Conservation (phyloP, 2,888 invertebrate species). For the Camptogramma bilineatum region DNA sequence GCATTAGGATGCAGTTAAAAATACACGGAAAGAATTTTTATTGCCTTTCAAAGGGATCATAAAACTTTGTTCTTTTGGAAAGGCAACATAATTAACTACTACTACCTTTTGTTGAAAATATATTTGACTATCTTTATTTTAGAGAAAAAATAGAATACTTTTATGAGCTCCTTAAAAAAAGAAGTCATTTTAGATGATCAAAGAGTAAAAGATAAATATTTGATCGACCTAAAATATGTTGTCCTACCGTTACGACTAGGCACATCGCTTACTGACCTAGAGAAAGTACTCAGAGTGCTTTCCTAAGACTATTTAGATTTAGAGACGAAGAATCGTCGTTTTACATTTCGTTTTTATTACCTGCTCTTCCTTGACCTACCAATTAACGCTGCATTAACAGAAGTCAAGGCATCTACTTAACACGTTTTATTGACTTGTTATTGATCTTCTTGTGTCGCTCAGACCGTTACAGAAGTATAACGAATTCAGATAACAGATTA, state of each 20-base stretch:
- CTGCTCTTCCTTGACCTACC: conserved; percentile 58
- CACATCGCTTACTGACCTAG: conserved; percentile 52
- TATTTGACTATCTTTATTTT: conserved; percentile 39
- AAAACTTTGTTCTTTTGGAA: conserved; percentile 68
- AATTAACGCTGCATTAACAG: conserved; percentile 46
- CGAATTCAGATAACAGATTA: conserved; percentile 41
- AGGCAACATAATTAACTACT: conserved; percentile 64
- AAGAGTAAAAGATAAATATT: conserved; percentile 50
- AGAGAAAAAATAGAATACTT: background rate
- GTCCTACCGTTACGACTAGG: conserved; percentile 60
- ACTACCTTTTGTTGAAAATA: conserved; percentile 44
- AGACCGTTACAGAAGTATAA: conserved; percentile 42
- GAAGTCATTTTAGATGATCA: conserved; percentile 32
- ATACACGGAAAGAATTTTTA: conserved; percentile 74
- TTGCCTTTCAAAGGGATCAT: conserved; percentile 66
- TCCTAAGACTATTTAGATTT: conserved; percentile 8
- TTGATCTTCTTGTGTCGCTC: conserved; percentile 34
- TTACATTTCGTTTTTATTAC: conserved; percentile 52
- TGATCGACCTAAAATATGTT: conserved; percentile 50
- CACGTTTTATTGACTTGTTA: conserved; percentile 47
- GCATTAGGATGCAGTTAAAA: conserved; percentile 71
- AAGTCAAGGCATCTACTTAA: conserved; percentile 49
- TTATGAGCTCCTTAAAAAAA: conserved; percentile 11
- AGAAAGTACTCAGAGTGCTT: conserved; percentile 50
- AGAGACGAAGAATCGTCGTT: conserved; percentile 32